phyloP scores from a whole-genome alignment of 92 coral and sea anemone species.

The Siderastrea siderea region DNA sequence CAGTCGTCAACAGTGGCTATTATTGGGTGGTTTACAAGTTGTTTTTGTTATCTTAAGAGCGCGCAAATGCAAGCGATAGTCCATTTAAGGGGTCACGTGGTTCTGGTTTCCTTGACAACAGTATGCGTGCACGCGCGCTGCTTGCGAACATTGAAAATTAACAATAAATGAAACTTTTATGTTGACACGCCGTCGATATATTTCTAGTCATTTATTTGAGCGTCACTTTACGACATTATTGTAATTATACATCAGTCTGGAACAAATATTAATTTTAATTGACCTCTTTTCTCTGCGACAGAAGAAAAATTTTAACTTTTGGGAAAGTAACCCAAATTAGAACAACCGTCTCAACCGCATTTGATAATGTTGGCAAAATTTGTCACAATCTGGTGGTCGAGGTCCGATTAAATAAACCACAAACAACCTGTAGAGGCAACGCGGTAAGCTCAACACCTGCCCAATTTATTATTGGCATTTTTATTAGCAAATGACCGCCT shows the following conservation, averaged over 20 bases:
- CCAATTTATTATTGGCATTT: slow-evolving; percentile 28
- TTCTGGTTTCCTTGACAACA: slow-evolving; percentile 1
- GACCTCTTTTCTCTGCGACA: background rate
- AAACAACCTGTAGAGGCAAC: slow-evolving; percentile 34
- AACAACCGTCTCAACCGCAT: background rate
- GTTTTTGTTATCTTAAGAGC: slow-evolving; percentile 4
- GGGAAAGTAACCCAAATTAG: background rate
- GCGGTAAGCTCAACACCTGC: slow-evolving; percentile 41
- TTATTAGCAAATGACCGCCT: slow-evolving; percentile 30
- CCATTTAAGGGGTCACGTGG: slow-evolving; percentile 19
- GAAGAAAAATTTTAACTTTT: background rate
- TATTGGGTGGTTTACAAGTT: slow-evolving; percentile 1
- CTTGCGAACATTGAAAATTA: background rate
- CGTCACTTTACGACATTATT: slow-evolving; percentile 17
- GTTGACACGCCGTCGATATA: background rate
- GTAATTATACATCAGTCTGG: background rate
- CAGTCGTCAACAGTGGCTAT: background rate
- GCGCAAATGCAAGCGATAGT: background rate
- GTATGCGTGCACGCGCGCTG: background rate
- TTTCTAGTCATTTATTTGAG: background rate
- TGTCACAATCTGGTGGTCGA: background rate
- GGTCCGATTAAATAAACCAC: slow-evolving; percentile 1
- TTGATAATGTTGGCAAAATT: background rate
- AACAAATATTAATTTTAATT: background rate
- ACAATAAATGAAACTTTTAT: background rate